A percentile compares a stretch with the other conserved stretches of the same genome.
Conservation (phyloP, 2,888 invertebrate genomes). For the Auanema freiburgensis region DNA sequence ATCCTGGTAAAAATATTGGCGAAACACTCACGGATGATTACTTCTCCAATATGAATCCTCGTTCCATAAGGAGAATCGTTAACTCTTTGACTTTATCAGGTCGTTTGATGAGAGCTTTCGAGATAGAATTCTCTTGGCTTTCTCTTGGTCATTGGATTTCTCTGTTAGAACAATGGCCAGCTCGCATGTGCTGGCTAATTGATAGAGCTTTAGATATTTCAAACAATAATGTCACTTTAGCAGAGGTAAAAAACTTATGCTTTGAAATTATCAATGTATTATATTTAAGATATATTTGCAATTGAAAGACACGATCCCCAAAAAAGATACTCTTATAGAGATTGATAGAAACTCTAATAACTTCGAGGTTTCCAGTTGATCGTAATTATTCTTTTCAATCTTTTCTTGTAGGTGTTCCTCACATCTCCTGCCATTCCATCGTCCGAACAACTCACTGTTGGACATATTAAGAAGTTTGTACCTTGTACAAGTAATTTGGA, state of each 20-base stretch:
- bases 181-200: slow-evolving; percentile 94
- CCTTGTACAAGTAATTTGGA: slow-evolving; percentile 98
- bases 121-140: slow-evolving; percentile 99
- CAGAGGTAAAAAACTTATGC: slow-evolving; percentile 34
- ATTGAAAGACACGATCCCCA: slow-evolving; percentile 69
- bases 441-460: slow-evolving; percentile 66
- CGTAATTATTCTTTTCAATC: background rate
- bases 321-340: slow-evolving; percentile 38
- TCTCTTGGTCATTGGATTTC: slow-evolving; percentile 75
- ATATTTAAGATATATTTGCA: slow-evolving; percentile 78
- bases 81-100: slow-evolving; percentile 71
- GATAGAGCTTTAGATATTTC: slow-evolving; percentile 75
- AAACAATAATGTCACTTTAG: slow-evolving; percentile 72
- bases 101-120: slow-evolving; percentile 92
- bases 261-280: no score
- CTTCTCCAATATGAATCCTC: slow-evolving; percentile 96
- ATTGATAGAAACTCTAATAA: slow-evolving; percentile 56
- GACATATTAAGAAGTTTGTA: slow-evolving; percentile 82
- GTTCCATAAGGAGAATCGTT: slow-evolving; percentile 77
- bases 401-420: slow-evolving; percentile 28
- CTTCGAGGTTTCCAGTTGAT: slow-evolving; percentile 33
- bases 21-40: slow-evolving; percentile 84
- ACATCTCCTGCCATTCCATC: slow-evolving; percentile 38
- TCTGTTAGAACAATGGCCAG: slow-evolving; percentile 98
- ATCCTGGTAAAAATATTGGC: slow-evolving; percentile 12